Evolutionary conservation across 1,140 invertebrate genomes (phyloP), one percentile per base, ranked within the genome.

Genomic region (Pogonomyrmex californicus): DNA sequence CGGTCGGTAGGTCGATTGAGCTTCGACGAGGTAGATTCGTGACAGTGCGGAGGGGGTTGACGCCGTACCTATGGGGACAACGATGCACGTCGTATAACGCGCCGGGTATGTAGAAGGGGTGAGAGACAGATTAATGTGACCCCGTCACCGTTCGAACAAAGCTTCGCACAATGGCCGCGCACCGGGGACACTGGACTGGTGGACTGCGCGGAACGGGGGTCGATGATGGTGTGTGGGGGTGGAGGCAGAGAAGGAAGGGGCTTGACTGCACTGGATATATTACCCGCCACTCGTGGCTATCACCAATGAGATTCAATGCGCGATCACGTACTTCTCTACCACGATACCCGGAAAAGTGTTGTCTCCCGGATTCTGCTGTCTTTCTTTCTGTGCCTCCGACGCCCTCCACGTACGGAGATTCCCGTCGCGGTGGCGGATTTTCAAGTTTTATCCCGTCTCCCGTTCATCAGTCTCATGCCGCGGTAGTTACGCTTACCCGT

Each of bases 91-190:
- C 91, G 91, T 93, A 93, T 91, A 92, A 91, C 91, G 91, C 88
- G 88, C 54, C 76, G 82, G 87, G 88, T 91, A 92, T 92, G 92
- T 91, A 87, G 92, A 93, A 92, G 92, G 93, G 93, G 91, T 92
- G 93, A 93, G 92, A 93, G 94, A 93, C 93, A 95, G 94, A 95
- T 95, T 95, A 95, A 95, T 95, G 94, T 94, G 93, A 93, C 93
- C 92, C 93, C 93, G 94, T 95, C 94, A 94, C 92, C 91, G 92
- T 94, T 94, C 91, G 93, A 94, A 95, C 94, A 95, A 95, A 95
- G 94, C 94, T 94, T 92, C 87, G 93, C 92, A 95, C 94, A 95
- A 95, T 94, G 91, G 94, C 93, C 92, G 91, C 90, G 91, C 92
- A 93, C 91, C 92, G 92, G 93, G 92, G 93, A 93, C 92, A 92